Percentiles rank a stretch among this genome's conserved stretches.
These are phyloP conservation scores for Oreochromis grahami DNA, from an alignment of 2,797 vertebrate species.

Conservation along the genomic window DNA sequence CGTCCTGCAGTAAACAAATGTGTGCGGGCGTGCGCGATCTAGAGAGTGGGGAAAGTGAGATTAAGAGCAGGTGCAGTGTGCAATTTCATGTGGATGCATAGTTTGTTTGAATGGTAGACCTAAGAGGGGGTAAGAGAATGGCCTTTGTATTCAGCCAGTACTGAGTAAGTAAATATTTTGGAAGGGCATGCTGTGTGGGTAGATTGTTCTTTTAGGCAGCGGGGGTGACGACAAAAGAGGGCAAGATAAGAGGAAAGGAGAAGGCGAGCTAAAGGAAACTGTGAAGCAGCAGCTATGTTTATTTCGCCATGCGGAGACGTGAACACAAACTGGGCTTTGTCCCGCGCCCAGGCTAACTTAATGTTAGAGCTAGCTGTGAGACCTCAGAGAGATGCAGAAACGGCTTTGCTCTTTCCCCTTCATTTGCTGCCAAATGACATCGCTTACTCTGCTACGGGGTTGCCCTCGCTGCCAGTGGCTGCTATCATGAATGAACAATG, in stretches of 20 bases:
- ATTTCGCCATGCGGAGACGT: constrained; percentile 38
- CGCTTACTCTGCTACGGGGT: constrained; percentile 45
- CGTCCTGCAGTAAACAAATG: constrained; percentile 7
- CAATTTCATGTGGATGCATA: constrained; percentile 2
- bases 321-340: constrained; percentile 65
- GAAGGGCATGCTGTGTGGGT: constrained; percentile 49
- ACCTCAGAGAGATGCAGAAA: constrained; percentile 43
- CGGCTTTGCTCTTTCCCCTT: constrained; percentile 63
- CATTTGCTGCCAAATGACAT: constrained; percentile 74
- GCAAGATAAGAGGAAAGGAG: constrained; percentile 32
- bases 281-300: constrained; percentile 51
- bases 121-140: constrained; percentile 52
- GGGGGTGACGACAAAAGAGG: constrained; percentile 24
- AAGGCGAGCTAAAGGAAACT: constrained; percentile 18
- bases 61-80: constrained; percentile 34
- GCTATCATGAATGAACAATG: constrained; percentile 64
- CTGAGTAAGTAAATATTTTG: constrained; percentile 72
- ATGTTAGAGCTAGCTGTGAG: constrained; percentile 40
- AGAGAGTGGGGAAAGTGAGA: background rate
- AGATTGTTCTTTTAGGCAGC: constrained; percentile 62
- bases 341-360: constrained; percentile 25
- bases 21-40: background rate
- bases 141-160: constrained; percentile 59
- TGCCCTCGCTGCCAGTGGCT: constrained; percentile 47
- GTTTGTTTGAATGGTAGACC: constrained; percentile 50